These are phyloP conservation scores for Orthonyx spaldingii DNA, from an alignment of 2,113 vertebrate species.

Conservation along the genomic window DNA sequence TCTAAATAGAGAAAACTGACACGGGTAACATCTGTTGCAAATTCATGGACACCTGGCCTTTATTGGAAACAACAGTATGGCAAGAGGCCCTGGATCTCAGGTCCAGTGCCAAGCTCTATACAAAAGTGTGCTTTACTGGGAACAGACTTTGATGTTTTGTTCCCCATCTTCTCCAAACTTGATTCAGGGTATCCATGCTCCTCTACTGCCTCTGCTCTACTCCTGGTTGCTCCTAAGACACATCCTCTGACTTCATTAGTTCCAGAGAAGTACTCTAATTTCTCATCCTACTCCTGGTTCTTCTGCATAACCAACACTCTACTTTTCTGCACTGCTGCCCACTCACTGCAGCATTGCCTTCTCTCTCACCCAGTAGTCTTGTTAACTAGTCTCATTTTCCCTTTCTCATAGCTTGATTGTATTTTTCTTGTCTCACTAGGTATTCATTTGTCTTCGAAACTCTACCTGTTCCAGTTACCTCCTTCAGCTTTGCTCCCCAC, in stretches of 20 bases:
- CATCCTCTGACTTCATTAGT: neutral
- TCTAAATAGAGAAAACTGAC: neutral
- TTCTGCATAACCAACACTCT: neutral
- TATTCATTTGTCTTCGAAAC: neutral
- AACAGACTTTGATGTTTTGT: neutral
- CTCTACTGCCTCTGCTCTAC: neutral
- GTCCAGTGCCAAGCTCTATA: neutral
- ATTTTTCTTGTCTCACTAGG: neutral
- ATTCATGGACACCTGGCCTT: neutral
- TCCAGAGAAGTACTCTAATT: neutral
- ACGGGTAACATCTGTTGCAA: neutral
- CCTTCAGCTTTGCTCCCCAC: neutral
- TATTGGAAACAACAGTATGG: neutral
- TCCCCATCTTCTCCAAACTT: neutral
- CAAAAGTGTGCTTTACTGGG: neutral
- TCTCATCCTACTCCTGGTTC: neutral
- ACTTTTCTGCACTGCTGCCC: neutral
- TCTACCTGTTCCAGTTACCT: neutral
- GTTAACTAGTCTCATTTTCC: neutral
- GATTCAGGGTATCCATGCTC: neutral
- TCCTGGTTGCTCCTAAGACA: neutral
- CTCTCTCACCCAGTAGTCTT: neutral
- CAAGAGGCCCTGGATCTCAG: neutral
- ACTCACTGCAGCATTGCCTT: neutral
- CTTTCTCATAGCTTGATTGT: neutral